These are phyloP conservation scores for Amyelois transitella DNA, from an alignment of 1,140 invertebrate species.

Conservation along the genomic window DNA sequence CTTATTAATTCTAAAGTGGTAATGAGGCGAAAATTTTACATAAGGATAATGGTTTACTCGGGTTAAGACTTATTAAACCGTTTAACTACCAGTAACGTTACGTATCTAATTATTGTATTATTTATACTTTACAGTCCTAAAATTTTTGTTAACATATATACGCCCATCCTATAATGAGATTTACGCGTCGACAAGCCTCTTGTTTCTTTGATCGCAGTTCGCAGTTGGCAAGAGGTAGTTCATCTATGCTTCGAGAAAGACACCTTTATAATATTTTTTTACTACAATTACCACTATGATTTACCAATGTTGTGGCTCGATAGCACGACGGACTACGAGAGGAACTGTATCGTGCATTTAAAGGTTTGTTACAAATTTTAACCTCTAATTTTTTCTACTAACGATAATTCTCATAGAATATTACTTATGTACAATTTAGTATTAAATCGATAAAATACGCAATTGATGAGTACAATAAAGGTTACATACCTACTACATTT, in stretches of 20 bases:
- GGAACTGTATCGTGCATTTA: slow-evolving; percentile 72
- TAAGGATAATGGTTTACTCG: slow-evolving; percentile 26
- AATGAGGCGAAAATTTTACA: slow-evolving; percentile 36
- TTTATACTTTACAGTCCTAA: slow-evolving; percentile 47
- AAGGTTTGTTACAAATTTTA: slow-evolving; percentile 61
- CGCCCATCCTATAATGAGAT: slow-evolving; percentile 34
- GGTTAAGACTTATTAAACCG: too few species aligned
- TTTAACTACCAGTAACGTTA: slow-evolving; percentile 18
- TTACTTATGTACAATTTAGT: slow-evolving; percentile 38
- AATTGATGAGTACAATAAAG: slow-evolving; percentile 33
- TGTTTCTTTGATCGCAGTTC: slow-evolving; percentile 22
- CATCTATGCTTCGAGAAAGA: slow-evolving; percentile 42
- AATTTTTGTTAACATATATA: slow-evolving; percentile 42
- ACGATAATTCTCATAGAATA: slow-evolving; percentile 37
- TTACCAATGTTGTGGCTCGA: slow-evolving; percentile 50
- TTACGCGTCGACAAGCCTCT: slow-evolving; percentile 34
- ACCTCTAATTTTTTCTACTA: slow-evolving; percentile 42
- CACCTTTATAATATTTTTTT: slow-evolving; percentile 25
- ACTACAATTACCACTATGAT: slow-evolving; percentile 29
- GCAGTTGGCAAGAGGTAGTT: slow-evolving; percentile 38
- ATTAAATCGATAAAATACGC: slow-evolving; percentile 37
- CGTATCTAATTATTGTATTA: slow-evolving; percentile 56
- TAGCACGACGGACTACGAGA: slow-evolving; percentile 65
- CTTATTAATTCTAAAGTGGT: slow-evolving; percentile 29
- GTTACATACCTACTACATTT: slow-evolving; percentile 32